A percentile compares a stretch with the other conserved stretches of the same genome.
Evolutionary conservation across 2,797 vertebrate species (phyloP).

Genomic region (Enteromius viviparus): DNA sequence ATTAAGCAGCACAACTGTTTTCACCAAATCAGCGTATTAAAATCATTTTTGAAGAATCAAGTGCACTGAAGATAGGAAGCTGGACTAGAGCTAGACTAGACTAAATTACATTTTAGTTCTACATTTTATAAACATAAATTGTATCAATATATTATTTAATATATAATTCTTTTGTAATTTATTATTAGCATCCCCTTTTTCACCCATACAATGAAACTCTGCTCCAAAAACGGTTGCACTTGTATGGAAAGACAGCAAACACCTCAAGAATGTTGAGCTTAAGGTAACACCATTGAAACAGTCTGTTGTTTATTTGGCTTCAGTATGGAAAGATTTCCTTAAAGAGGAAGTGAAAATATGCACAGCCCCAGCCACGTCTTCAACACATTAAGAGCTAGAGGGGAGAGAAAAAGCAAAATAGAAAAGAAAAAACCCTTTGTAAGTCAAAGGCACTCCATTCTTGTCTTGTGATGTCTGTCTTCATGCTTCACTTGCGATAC

Average conservation of each 20-base stretch:
- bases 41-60: not conserved
- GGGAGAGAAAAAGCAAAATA: slow-evolving; percentile 36
- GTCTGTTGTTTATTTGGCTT: slow-evolving; percentile 74
- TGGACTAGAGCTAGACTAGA: not conserved
- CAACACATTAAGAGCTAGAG: slow-evolving; percentile 54
- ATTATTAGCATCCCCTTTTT: not conserved
- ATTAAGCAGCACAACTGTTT: not conserved
- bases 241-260: slow-evolving; percentile 56
- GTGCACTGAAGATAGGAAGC: not conserved
- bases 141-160: not conserved
- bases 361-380: slow-evolving; percentile 74
- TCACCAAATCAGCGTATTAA: not conserved
- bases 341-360: slow-evolving; percentile 84
- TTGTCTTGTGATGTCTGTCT: slow-evolving; percentile 74
- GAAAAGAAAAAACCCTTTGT: slow-evolving; percentile 63
- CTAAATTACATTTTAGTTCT: not conserved
- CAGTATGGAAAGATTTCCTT: slow-evolving; percentile 71
- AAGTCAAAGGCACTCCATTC: slow-evolving; percentile 63
- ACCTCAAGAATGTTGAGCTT: slow-evolving; percentile 68
- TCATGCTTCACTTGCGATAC: slow-evolving; percentile 50
- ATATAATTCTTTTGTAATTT: not conserved
- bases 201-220: slow-evolving; percentile 22
- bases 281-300: slow-evolving; percentile 63
- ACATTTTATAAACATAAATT: not conserved
- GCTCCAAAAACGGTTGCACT: slow-evolving; percentile 39